Conservation (phyloP, 2,113 vertebrate genomes). For the Columba livia region DNA sequence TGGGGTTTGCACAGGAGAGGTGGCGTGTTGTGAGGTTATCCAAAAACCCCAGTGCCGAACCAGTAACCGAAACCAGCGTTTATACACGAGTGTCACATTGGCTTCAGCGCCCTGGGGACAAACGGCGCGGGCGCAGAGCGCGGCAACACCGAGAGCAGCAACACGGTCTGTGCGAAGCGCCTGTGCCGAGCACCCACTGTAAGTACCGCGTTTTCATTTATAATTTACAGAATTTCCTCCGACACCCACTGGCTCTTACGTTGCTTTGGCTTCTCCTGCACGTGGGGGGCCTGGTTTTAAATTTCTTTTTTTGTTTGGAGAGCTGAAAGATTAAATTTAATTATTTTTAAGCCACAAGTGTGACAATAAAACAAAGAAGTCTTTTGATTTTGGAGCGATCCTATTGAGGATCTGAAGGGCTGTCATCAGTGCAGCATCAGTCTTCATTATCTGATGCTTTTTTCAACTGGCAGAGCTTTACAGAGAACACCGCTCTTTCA, state of each 20-base stretch:
- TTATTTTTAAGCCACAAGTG: slow-evolving; percentile 57
- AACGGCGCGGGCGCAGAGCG: background rate
- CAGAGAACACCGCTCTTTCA: slow-evolving; percentile 67
- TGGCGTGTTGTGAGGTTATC: background rate
- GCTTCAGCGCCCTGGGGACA: background rate
- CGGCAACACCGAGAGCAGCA: background rate
- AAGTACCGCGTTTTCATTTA: background rate
- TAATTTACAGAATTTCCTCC: background rate
- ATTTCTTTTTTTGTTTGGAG: slow-evolving; percentile 37
- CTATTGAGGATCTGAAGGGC: slow-evolving; percentile 64
- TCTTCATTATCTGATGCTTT: slow-evolving; percentile 73
- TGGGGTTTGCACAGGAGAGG: accelerated
- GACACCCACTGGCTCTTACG: background rate
- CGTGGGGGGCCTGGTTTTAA: background rate
- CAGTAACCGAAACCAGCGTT: accelerated
- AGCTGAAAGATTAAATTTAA: slow-evolving; percentile 52
- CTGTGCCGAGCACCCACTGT: background rate
- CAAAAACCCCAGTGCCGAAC: background rate
- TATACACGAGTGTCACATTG: accelerated
- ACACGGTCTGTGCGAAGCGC: background rate
- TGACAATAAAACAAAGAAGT: slow-evolving; percentile 60
- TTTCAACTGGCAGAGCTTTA: slow-evolving; percentile 69
- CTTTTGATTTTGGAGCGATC: slow-evolving; percentile 74
- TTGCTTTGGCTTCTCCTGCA: background rate
- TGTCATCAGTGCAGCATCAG: slow-evolving; percentile 56